Percentiles rank a stretch among this genome's conserved stretches.
These are phyloP conservation scores for Auanema freiburgensis DNA, from an alignment of 2,888 invertebrate genomes.

Conservation along the genomic window DNA sequence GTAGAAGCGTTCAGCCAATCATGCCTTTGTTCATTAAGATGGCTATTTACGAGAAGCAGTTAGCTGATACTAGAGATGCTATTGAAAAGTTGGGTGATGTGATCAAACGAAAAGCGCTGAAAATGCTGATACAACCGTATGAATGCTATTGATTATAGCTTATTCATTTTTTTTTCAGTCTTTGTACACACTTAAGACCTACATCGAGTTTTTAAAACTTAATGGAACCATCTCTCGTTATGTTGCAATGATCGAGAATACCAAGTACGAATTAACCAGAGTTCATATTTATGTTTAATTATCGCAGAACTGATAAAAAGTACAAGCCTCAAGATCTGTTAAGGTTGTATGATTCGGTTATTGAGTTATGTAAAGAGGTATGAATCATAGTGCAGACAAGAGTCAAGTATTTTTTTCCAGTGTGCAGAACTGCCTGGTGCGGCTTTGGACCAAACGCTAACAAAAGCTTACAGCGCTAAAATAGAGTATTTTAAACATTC, in stretches of 20 bases:
- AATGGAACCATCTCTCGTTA: conserved; percentile 86
- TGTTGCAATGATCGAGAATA: conserved; percentile 72
- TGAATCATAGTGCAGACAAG: background rate
- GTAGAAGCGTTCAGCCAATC: too few species aligned
- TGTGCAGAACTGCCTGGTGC: conserved; percentile 38
- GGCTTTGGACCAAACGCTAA: conserved; percentile 30
- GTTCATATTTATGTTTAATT: background rate
- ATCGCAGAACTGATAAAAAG: conserved; percentile 44
- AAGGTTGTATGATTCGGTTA: conserved; percentile 50
- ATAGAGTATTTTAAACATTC: conserved; percentile 46
- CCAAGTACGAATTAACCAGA: conserved; percentile 36
- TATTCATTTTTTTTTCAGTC: conserved; percentile 66
- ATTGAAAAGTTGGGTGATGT: conserved; percentile 72
- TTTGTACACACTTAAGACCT: conserved; percentile 65
- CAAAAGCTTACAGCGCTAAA: conserved; percentile 35
- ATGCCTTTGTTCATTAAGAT: too few species aligned
- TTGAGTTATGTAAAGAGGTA: conserved; percentile 48
- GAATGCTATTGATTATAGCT: too few species aligned
- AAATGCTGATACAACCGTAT: conserved; percentile 32
- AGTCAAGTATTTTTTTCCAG: background rate
- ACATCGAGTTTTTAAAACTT: conserved; percentile 83
- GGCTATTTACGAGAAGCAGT: conserved; percentile 83
- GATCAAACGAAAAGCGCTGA: conserved; percentile 41
- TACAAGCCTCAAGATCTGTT: conserved; percentile 53
- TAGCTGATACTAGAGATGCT: conserved; percentile 93